Evolutionary conservation across 2,113 vertebrate genomes (phyloP).

Genomic region (Trichechus manatus): DNA sequence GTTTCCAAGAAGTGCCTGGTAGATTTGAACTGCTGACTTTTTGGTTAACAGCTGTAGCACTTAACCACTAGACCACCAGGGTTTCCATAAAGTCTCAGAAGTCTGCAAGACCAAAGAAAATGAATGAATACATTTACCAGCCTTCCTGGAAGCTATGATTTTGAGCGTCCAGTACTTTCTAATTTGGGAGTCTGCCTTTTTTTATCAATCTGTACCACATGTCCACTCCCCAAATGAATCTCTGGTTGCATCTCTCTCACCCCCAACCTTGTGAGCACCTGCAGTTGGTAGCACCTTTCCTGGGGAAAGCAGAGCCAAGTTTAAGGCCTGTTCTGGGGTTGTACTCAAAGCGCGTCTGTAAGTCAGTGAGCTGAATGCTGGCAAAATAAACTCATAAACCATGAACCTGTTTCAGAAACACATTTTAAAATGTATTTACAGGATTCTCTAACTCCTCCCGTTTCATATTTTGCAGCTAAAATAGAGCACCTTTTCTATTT

Average conservation of each 20-base stretch:
- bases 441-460: background rate
- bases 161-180: background rate
- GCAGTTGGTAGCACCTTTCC: background rate
- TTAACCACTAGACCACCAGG: background rate
- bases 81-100: background rate
- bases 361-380: background rate
- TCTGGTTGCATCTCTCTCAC: background rate
- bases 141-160: background rate
- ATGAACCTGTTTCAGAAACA: constrained; percentile 60
- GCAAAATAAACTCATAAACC: constrained; percentile 54
- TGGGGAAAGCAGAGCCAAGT: background rate
- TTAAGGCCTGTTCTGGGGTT: background rate
- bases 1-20: no score
- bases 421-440: constrained; percentile 65
- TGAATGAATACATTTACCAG: background rate
- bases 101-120: background rate
- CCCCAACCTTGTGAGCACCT: background rate
- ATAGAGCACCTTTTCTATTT: constrained; percentile 40
- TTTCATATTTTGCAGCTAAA: constrained; percentile 46
- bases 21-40: background rate
- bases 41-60: background rate
- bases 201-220: background rate
- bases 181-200: background rate
- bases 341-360: constrained; percentile 14
- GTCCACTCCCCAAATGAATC: background rate